Evolutionary conservation across 2,113 vertebrate species (phyloP).

Genomic region (Phrynocephalus versicolor): DNA sequence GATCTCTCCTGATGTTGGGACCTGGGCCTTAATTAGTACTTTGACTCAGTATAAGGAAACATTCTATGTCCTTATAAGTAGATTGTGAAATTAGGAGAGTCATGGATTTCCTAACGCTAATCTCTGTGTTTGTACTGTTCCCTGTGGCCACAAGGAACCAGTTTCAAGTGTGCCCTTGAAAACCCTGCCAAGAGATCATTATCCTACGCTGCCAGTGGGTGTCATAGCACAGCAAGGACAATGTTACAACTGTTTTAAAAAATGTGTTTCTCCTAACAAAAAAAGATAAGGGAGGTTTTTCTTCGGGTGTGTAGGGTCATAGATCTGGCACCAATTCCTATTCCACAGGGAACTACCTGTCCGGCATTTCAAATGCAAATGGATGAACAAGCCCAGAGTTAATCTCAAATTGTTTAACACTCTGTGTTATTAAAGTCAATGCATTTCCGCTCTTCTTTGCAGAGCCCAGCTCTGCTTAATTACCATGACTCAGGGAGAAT

Average conservation of each 20-base stretch:
- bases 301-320: too few relatives aligned
- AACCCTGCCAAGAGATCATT: not conserved
- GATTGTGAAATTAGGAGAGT: not conserved
- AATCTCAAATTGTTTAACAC: conserved; percentile 78
- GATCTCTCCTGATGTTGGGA: too few relatives aligned
- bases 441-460: conserved; percentile 76
- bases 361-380: conserved; percentile 73
- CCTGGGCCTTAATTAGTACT: too few relatives aligned
- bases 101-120: not conserved
- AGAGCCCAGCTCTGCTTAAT: conserved; percentile 73
- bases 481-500: conserved; percentile 73
- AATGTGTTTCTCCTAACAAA: not conserved
- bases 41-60: too few relatives aligned
- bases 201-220: not conserved
- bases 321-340: conserved; percentile 28
- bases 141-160: not conserved
- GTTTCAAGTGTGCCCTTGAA: too few relatives aligned
- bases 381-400: conserved; percentile 78
- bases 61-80: not conserved
- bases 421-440: conserved; percentile 78
- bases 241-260: not conserved
- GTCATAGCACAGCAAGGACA: not conserved
- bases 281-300: not conserved
- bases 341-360: conserved; percentile 64
- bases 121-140: not conserved